Conservation (phyloP, 2,888 invertebrate species). For the Magallana nippona region DNA sequence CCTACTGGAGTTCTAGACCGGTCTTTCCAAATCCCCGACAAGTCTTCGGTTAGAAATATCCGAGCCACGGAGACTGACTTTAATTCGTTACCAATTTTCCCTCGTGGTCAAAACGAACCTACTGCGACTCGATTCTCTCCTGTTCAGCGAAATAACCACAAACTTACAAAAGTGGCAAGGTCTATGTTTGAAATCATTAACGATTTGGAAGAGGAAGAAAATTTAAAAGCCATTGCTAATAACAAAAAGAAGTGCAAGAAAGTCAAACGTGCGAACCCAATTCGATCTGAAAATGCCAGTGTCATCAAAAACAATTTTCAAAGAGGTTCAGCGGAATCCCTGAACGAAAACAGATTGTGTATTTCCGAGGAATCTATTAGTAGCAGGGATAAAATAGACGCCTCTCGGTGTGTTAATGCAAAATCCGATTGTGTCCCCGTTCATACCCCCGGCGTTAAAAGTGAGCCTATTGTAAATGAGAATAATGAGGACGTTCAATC, state of each 20-base stretch:
- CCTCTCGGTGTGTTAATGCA: neutral
- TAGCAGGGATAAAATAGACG: slow-evolving; percentile 18
- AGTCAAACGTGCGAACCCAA: slow-evolving; percentile 33
- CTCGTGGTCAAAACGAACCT: slow-evolving; percentile 11
- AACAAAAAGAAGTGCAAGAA: slow-evolving; percentile 47
- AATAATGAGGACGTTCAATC: slow-evolving; percentile 25
- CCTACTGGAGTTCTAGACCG: slow-evolving; percentile 15
- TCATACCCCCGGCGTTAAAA: slow-evolving; percentile 29
- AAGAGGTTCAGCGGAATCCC: slow-evolving; percentile 2
- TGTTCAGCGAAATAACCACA: slow-evolving; percentile 64
- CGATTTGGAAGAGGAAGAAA: slow-evolving; percentile 62
- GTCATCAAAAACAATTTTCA: slow-evolving; percentile 32
- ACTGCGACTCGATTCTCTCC: slow-evolving; percentile 53
- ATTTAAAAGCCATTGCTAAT: slow-evolving; percentile 46
- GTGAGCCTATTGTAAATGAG: slow-evolving; percentile 20
- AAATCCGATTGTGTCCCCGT: slow-evolving; percentile 30
- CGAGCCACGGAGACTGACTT: slow-evolving; percentile 37
- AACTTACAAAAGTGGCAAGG: slow-evolving; percentile 64
- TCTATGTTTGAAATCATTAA: slow-evolving; percentile 68
- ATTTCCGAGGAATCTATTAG: slow-evolving; percentile 33
- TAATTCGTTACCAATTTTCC: slow-evolving; percentile 38
- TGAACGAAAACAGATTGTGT: slow-evolving; percentile 29
- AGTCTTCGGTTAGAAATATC: slow-evolving; percentile 40
- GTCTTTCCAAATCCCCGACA: slow-evolving; percentile 37
- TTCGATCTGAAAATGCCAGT: slow-evolving; percentile 52